These are phyloP conservation scores for Monarcha castaneiventris DNA, from an alignment of 2,113 vertebrate genomes.

Conservation along the genomic window DNA sequence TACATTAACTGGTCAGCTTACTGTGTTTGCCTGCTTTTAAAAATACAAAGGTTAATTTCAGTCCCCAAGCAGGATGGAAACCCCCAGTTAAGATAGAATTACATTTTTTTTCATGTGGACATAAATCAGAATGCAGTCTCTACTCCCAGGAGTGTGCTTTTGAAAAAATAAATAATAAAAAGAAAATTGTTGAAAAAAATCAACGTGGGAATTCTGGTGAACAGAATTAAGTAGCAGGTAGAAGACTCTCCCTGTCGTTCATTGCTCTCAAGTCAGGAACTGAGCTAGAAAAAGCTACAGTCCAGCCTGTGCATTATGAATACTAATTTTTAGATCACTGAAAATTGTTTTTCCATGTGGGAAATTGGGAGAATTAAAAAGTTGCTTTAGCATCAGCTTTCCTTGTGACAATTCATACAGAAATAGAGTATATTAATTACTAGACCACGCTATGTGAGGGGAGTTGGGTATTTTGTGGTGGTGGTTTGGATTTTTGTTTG, in stretches of 20 bases:
- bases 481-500: too few relatives aligned
- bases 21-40: neutral
- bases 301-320: neutral
- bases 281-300: neutral
- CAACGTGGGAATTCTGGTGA: neutral
- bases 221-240: neutral
- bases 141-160: neutral
- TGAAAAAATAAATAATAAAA: neutral
- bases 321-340: neutral
- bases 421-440: neutral
- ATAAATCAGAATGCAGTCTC: neutral
- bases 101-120: accelerated
- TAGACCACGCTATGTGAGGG: neutral
- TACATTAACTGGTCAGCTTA: neutral
- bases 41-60: neutral
- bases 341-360: neutral
- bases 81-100: neutral
- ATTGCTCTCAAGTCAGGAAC: neutral
- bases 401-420: neutral
- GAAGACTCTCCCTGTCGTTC: neutral
- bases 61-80: neutral
- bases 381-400: neutral
- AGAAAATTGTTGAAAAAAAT: neutral
- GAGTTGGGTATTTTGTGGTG: neutral
- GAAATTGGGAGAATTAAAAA: neutral